phyloP scores from a whole-genome alignment of 1,140 invertebrate species.

The Nephotettix cincticeps region DNA sequence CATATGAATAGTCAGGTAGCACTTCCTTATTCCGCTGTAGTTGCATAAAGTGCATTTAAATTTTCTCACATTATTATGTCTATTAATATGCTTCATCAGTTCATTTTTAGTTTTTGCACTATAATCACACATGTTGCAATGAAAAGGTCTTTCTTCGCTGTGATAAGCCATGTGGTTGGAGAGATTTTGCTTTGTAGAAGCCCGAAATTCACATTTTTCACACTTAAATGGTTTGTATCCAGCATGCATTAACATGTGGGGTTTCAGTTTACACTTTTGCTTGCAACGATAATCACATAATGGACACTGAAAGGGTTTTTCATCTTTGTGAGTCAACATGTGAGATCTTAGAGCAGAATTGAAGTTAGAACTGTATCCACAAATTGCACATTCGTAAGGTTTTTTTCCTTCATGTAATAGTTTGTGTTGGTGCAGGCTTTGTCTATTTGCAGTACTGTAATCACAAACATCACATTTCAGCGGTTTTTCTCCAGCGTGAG shows the following conservation, averaged over 20 bases:
- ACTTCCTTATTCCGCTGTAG: constrained; percentile 5
- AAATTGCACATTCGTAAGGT: neutral
- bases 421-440: neutral
- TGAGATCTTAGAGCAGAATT: constrained; percentile 21
- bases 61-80: constrained; percentile 6
- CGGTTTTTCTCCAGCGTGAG: neutral
- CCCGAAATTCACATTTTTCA: neutral
- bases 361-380: constrained; percentile 6
- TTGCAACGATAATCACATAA: constrained; percentile 10
- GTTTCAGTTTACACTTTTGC: constrained; percentile 14
- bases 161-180: constrained; percentile 10
- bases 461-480: constrained; percentile 2
- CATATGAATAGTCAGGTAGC: constrained; percentile 5
- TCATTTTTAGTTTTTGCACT: neutral
- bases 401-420: neutral
- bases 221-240: neutral
- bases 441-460: constrained; percentile 1
- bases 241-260: neutral
- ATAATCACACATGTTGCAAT: neutral
- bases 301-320: constrained; percentile 24
- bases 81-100: constrained; percentile 10
- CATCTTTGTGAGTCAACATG: constrained; percentile 30
- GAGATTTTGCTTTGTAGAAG: neutral
- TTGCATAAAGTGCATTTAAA: constrained; percentile 5
- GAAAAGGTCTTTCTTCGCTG: constrained; percentile 1